Conservation (phyloP, 2,888 invertebrate species). For the Gnatocerus cornutus region DNA sequence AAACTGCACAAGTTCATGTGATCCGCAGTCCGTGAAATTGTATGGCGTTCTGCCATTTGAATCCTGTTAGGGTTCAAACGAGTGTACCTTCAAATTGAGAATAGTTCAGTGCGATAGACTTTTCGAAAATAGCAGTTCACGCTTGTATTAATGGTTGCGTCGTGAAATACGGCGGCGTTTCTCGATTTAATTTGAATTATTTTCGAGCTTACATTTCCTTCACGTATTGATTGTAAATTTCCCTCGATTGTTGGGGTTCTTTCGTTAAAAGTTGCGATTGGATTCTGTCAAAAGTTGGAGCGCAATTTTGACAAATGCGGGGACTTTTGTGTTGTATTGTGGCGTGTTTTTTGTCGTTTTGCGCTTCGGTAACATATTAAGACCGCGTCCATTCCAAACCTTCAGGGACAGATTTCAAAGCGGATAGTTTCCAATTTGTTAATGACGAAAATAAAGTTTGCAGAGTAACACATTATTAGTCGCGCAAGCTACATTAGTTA, state of each 20-base stretch:
- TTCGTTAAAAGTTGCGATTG: slow-evolving; percentile 44
- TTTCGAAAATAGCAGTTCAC: slow-evolving; percentile 17
- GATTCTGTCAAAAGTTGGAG: slow-evolving; percentile 39
- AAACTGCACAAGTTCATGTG: slow-evolving; percentile 59
- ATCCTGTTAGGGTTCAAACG: slow-evolving; percentile 58
- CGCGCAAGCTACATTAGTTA: slow-evolving; percentile 54
- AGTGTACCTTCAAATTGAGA: slow-evolving; percentile 50
- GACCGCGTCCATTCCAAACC: slow-evolving; percentile 13
- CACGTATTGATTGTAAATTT: slow-evolving; percentile 43
- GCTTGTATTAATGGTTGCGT: slow-evolving; percentile 27
- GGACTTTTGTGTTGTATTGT: slow-evolving; percentile 28
- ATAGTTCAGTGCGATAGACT: slow-evolving; percentile 25
- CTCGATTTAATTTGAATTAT: slow-evolving; percentile 28
- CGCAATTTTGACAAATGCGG: slow-evolving; percentile 40
- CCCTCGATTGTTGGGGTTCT: slow-evolving; percentile 25
- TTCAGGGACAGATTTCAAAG: slow-evolving; percentile 38
- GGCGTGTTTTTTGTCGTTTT: slow-evolving; percentile 28
- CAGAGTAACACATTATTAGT: slow-evolving; percentile 51
- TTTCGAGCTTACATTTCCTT: slow-evolving; percentile 29
- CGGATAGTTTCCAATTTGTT: slow-evolving; percentile 41
- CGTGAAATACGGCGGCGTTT: slow-evolving; percentile 9
- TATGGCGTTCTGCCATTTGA: slow-evolving; percentile 61
- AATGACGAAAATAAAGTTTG: slow-evolving; percentile 49
- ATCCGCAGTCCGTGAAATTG: slow-evolving; percentile 62
- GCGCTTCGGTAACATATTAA: slow-evolving; percentile 20